Percentiles rank a stretch among this genome's conserved stretches.
Evolutionary conservation across 2,113 vertebrate genomes (phyloP).

Genomic region (Anguilla rostrata): DNA sequence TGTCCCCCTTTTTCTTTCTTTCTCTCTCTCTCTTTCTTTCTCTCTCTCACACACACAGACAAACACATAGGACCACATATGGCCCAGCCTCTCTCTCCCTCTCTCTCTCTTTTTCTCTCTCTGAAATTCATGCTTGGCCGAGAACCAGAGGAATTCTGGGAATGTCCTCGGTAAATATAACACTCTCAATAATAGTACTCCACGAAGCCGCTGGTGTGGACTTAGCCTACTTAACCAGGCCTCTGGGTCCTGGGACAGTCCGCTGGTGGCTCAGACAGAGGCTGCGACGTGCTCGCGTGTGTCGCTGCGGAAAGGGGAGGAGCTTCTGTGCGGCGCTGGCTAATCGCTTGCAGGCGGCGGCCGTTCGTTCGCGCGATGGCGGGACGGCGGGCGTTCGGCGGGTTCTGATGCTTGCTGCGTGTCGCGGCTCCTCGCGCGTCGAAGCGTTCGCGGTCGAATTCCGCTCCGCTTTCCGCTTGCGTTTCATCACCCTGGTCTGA

Average conservation of each 20-base stretch:
- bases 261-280: constrained; percentile 50
- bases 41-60: too few species aligned
- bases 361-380: too few species aligned
- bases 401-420: not conserved
- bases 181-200: constrained; percentile 66
- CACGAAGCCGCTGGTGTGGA: constrained; percentile 61
- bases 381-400: too few species aligned
- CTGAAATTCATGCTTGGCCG: constrained; percentile 50
- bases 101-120: constrained; percentile 7
- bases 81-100: too few species aligned
- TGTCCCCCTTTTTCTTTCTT: constrained; percentile 49
- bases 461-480: not conserved
- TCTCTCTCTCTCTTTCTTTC: constrained; percentile 30
- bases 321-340: constrained; percentile 26
- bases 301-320: constrained; percentile 52
- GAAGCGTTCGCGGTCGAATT: constrained; percentile 32
- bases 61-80: too few species aligned
- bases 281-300: constrained; percentile 49
- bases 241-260: constrained; percentile 61
- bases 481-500: constrained; percentile 7
- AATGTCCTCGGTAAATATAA: constrained; percentile 68
- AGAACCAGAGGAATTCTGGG: constrained; percentile 70
- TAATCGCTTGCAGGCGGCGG: not conserved
- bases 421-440: constrained; percentile 33
- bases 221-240: constrained; percentile 70